phyloP scores from a whole-genome alignment of 2,113 vertebrate genomes.

The Hipposideros armiger region DNA sequence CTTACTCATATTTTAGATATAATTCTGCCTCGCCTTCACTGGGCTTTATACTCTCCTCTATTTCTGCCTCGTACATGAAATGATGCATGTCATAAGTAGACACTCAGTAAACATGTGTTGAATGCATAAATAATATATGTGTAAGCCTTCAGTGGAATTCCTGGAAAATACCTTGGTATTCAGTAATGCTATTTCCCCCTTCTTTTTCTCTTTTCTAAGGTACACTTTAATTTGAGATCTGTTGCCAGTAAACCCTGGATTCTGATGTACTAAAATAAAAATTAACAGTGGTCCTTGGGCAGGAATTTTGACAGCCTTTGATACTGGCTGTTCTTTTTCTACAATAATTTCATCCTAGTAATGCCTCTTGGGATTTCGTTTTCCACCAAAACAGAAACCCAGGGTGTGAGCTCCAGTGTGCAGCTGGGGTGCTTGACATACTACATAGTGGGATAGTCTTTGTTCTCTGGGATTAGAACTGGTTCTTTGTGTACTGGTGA shows the following conservation, averaged over 20 bases:
- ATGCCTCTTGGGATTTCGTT: not conserved
- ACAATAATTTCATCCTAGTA: not conserved
- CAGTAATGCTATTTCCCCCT: not conserved
- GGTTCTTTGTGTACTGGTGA: not conserved
- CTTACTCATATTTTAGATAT: conserved; percentile 8
- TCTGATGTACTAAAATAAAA: not conserved
- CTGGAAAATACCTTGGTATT: conserved; percentile 29
- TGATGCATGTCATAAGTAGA: not conserved
- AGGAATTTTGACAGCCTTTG: not conserved
- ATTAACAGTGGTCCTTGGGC: not conserved
- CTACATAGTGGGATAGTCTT: not conserved
- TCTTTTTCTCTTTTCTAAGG: not conserved
- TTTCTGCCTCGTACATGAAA: not conserved
- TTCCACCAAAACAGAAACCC: not conserved
- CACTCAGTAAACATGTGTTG: not conserved
- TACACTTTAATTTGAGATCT: not conserved
- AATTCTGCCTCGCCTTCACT: not conserved
- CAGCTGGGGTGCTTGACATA: not conserved
- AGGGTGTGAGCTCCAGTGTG: not conserved
- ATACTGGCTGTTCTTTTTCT: not conserved
- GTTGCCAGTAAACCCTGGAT: not conserved
- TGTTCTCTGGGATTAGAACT: not conserved
- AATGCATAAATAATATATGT: not conserved
- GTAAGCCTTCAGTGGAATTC: not conserved
- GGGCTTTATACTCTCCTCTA: not conserved